Evolutionary conservation across 2,888 invertebrate genomes (phyloP), one percentile per base, ranked within the genome.

Genomic region (Melinaea marsaeus): DNA sequence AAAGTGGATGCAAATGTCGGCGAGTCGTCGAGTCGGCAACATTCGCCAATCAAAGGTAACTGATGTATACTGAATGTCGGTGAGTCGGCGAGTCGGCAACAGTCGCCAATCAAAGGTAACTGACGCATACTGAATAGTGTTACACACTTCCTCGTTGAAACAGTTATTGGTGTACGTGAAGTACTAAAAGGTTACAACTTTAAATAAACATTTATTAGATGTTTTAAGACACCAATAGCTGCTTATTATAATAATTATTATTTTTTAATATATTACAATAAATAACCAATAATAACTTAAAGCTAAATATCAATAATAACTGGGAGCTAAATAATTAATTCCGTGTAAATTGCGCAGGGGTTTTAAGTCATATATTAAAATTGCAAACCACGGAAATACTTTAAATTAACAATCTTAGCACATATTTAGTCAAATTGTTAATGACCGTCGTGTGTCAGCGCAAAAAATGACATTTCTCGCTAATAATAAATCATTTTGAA

Each of bases 1-100:
- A 87, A 88, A 90, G 86, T 85, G 84, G 80, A 90, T 90, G 90
- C 86, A 88, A 90, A 90, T 90, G 77, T 74, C 60, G 65, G 75
- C 84, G 86, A 85, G 87, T 87, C 84, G 85, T 83, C 73, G 73
- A 68, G 71, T 72, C 69, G 70, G 70, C 77, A 78, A 75, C 76
- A 77, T 76, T 79, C 75, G 76, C 79, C 81, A 82, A 78, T 76
- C 79, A 75, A 69, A 76, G 69, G 74, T 71, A 65, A 67, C 70
- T 66, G 68, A 70, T 73, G 72, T 72, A 69, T 72, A 46, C 67
- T 64, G 67, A 71, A 71, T 70, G 65, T 68, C 69, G 70, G 63
- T 64, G 65, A 87, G 87, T 87, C 84, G 85, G 84, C 73, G 73
- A 68, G 71, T 72, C 69, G 70, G 70, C 77, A 78, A 75, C 76